These are phyloP conservation scores for Lindbergichthys nudifrons DNA, from an alignment of 2,797 vertebrate genomes.

Conservation along the genomic window DNA sequence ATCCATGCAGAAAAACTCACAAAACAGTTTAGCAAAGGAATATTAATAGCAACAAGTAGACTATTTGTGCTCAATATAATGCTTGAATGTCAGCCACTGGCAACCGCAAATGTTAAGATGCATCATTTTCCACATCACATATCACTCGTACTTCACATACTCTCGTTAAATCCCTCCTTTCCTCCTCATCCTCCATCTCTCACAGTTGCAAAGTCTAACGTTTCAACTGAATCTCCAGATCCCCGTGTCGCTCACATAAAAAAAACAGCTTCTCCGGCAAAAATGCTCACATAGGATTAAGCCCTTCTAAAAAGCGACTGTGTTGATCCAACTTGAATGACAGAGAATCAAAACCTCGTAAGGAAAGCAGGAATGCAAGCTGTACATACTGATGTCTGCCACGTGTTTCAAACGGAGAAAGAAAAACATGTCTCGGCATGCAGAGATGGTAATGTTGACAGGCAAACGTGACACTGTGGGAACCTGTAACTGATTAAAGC, in stretches of 20 bases:
- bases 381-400: conserved; percentile 39
- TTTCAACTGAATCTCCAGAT: conserved; percentile 59
- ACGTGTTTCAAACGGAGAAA: conserved; percentile 41
- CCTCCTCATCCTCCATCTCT: conserved; percentile 48
- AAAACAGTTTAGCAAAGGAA: conserved; percentile 8
- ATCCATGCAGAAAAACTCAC: neutral
- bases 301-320: conserved; percentile 51
- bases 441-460: conserved; percentile 21
- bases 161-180: conserved; percentile 54
- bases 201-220: conserved; percentile 32
- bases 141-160: conserved; percentile 49
- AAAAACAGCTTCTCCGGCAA: conserved; percentile 43
- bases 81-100: conserved; percentile 30
- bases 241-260: conserved; percentile 27
- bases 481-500: conserved; percentile 27
- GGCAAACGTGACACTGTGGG: conserved; percentile 28
- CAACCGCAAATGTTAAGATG: conserved; percentile 39
- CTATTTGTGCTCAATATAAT: conserved; percentile 22
- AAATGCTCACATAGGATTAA: conserved; percentile 42
- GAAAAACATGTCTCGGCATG: conserved; percentile 42
- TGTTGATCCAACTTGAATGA: conserved; percentile 66
- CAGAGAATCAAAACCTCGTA: conserved; percentile 51
- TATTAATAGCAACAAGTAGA: conserved; percentile 4
- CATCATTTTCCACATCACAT: conserved; percentile 55
- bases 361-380: conserved; percentile 27